A percentile compares a stretch with the other conserved stretches of the same genome.
These are phyloP conservation scores for Hippocampus barbouri DNA, from an alignment of 2,113 vertebrate genomes.

Conservation along the genomic window DNA sequence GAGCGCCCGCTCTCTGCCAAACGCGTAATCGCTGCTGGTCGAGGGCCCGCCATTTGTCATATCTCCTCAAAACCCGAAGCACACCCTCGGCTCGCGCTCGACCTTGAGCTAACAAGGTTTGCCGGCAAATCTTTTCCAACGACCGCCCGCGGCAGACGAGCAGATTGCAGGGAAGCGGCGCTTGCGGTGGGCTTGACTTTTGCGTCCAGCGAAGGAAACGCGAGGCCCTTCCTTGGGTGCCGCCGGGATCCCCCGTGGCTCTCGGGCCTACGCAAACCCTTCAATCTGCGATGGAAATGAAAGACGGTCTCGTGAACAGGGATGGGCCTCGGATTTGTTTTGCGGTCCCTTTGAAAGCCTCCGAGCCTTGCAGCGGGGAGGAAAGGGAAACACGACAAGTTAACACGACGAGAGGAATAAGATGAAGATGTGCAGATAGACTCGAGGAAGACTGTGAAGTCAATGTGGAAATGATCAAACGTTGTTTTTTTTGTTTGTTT, in stretches of 20 bases:
- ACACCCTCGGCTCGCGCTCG: conserved; percentile 44
- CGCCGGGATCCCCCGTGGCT: conserved; percentile 32
- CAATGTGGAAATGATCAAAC: conserved; percentile 47
- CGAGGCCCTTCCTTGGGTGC: conserved; percentile 35
- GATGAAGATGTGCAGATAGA: conserved; percentile 53
- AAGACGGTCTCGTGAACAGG: conserved; percentile 52
- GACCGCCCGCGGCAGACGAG: conserved; percentile 29
- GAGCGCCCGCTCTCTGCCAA: conserved; percentile 42
- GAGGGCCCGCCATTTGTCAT: conserved; percentile 53
- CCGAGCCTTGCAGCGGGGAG: conserved; percentile 45
- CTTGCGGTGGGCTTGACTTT: conserved; percentile 47
- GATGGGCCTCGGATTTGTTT: conserved; percentile 65
- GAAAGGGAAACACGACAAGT: conserved; percentile 38
- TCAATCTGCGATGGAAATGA: conserved; percentile 65
- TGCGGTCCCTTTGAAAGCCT: conserved; percentile 69
- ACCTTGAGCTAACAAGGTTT: conserved; percentile 66
- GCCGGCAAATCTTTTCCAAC: conserved; percentile 34
- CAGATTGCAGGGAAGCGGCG: conserved; percentile 25
- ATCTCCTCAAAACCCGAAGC: conserved; percentile 67
- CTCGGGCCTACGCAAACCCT: conserved; percentile 34
- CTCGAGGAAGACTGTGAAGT: conserved; percentile 44
- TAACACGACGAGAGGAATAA: conserved; percentile 48
- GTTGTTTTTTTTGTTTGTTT: conserved; percentile 8
- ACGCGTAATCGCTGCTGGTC: conserved; percentile 59
- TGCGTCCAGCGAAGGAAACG: conserved; percentile 51